A percentile compares a stretch with the other conserved stretches of the same genome.
phyloP scores from a whole-genome alignment of 30 jellyfish, hydroid and myxozoan genomes.

The Aurelia aurita complex sp. Pacific region DNA sequence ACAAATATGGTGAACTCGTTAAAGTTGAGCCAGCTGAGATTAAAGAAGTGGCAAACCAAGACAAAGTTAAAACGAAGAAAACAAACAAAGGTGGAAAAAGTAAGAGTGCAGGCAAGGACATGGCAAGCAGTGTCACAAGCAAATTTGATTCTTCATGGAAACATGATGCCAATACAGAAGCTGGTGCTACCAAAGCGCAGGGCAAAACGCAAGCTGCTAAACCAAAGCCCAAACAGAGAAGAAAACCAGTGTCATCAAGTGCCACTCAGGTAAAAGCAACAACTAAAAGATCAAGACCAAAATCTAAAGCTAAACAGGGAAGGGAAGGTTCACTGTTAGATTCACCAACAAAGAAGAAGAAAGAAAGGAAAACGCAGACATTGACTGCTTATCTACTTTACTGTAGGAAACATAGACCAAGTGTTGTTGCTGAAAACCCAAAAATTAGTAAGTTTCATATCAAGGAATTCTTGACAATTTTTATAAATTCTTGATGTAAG shows the following conservation, averaged over 20 bases:
- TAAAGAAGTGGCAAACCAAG: slow-evolving; percentile 16
- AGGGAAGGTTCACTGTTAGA: neutral
- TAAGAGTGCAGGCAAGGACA: neutral
- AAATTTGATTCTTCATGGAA: neutral
- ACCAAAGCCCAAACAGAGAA: neutral
- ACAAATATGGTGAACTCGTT: slow-evolving; percentile 68
- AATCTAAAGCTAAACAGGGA: neutral
- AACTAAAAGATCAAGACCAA: neutral
- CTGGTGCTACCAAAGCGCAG: neutral
- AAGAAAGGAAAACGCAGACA: slow-evolving; percentile 92
- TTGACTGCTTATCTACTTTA: slow-evolving; percentile 87
- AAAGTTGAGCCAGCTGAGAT: slow-evolving; percentile 68
- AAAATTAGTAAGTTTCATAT: slow-evolving; percentile 54
- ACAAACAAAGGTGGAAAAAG: neutral
- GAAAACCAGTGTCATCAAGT: neutral
- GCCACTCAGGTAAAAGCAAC: neutral
- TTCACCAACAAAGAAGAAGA: slow-evolving; percentile 29
- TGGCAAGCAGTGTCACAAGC: neutral
- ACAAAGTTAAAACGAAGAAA: slow-evolving; percentile 1
- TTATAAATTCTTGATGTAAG: no score
- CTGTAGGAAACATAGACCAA: slow-evolving; percentile 87
- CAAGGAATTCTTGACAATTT: no score
- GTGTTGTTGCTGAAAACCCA: slow-evolving; percentile 73
- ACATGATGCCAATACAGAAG: no score
- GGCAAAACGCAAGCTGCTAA: neutral